These are phyloP conservation scores for Atrichornis clamosus DNA, from an alignment of 2,113 vertebrate genomes.

Conservation along the genomic window DNA sequence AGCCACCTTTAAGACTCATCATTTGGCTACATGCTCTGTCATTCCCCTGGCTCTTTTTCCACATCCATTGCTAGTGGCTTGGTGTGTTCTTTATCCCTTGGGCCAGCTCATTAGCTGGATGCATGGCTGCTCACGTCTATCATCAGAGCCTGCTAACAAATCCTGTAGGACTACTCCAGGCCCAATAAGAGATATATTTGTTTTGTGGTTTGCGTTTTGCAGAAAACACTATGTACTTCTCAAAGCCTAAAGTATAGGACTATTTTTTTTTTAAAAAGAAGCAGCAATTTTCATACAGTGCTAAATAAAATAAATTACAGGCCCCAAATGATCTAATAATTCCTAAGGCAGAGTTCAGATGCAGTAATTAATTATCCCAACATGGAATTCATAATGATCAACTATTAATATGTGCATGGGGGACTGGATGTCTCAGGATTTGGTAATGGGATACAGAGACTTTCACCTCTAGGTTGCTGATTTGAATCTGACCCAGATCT, in stretches of 20 bases:
- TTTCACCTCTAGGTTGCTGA: slow-evolving; percentile 70
- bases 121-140: slow-evolving; percentile 48
- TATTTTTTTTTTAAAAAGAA: not conserved
- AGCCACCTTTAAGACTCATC: slow-evolving; percentile 59
- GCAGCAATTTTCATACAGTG: slow-evolving; percentile 43
- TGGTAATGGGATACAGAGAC: slow-evolving; percentile 61
- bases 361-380: slow-evolving; percentile 57
- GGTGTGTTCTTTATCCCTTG: slow-evolving; percentile 50
- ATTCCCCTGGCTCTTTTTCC: slow-evolving; percentile 30
- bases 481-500: slow-evolving; percentile 69
- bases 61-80: slow-evolving; percentile 41
- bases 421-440: slow-evolving; percentile 64
- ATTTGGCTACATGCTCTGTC: slow-evolving; percentile 12
- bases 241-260: not conserved
- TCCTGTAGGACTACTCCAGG: slow-evolving; percentile 38
- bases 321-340: slow-evolving; percentile 60
- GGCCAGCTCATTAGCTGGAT: slow-evolving; percentile 62
- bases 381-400: slow-evolving; percentile 59
- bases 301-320: slow-evolving; percentile 61
- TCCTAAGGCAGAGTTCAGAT: slow-evolving; percentile 53
- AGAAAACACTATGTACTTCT: slow-evolving; percentile 44
- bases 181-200: slow-evolving; percentile 51
- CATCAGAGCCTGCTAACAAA: slow-evolving; percentile 49
- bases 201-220: slow-evolving; percentile 56
- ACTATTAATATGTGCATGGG: slow-evolving; percentile 63